Conservation (phyloP, 2,888 invertebrate species). For the Ormyrus thymus region DNA sequence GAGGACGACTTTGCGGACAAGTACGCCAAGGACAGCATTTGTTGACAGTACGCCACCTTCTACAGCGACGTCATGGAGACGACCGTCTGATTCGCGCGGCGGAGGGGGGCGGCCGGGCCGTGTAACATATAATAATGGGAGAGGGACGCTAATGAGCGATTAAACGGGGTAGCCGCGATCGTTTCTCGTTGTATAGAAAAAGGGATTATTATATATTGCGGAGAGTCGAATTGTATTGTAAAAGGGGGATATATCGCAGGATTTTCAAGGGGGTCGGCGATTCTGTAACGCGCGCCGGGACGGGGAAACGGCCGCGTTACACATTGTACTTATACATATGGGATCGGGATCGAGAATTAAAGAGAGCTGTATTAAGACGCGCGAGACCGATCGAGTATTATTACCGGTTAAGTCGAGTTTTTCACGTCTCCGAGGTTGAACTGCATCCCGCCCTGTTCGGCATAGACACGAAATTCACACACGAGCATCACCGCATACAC, state of each 20-base stretch:
- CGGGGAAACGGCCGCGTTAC: neutral
- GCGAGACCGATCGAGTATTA: constrained; percentile 43
- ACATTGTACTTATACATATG: constrained; percentile 30
- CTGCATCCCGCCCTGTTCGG: neutral
- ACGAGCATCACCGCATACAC: neutral
- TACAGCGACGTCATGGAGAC: constrained; percentile 69
- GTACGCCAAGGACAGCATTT: constrained; percentile 83
- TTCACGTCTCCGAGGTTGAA: neutral
- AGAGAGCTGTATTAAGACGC: constrained; percentile 6
- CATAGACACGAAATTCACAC: neutral
- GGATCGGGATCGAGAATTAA: neutral
- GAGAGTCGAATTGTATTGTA: neutral
- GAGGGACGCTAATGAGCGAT: neutral
- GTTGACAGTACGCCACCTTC: constrained; percentile 80
- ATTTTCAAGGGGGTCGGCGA: neutral
- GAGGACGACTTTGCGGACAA: constrained; percentile 62
- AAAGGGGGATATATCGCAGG: neutral
- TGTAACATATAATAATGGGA: neutral
- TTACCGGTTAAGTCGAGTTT: constrained; percentile 26
- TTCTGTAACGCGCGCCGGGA: constrained; percentile 20
- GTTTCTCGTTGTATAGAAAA: constrained; percentile 50
- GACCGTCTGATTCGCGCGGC: constrained; percentile 67
- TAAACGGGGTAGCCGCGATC: constrained; percentile 24
- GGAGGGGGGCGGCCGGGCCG: no score
- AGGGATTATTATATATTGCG: constrained; percentile 7